phyloP scores from a whole-genome alignment of 2,113 vertebrate genomes.

The Eptesicus fuscus region DNA sequence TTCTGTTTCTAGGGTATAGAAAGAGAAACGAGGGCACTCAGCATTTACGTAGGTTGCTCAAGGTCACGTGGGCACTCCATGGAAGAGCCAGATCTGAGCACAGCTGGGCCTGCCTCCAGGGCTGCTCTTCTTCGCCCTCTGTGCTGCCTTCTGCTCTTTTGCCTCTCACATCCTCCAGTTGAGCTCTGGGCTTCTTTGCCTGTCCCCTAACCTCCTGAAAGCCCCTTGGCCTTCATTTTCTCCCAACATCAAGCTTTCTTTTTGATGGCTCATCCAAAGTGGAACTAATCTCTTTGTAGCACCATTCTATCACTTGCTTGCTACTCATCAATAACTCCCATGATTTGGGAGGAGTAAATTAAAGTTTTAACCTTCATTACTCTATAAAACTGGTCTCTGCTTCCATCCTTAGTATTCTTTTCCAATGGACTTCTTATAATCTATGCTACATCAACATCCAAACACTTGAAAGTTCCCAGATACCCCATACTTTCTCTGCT shows the following conservation, averaged over 20 bases:
- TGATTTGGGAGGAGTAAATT: neutral
- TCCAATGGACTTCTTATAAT: neutral
- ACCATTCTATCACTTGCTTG: neutral
- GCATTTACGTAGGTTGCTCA: neutral
- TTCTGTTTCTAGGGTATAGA: neutral
- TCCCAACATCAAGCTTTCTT: neutral
- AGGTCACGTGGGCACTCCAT: fast-evolving
- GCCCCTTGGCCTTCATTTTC: neutral
- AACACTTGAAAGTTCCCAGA: neutral
- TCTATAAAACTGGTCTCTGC: neutral
- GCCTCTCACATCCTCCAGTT: neutral
- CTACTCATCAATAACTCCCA: neutral
- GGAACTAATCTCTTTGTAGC: neutral
- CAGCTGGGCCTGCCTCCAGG: neutral
- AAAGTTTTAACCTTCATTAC: neutral
- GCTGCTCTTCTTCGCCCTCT: neutral
- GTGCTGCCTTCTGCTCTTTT: neutral
- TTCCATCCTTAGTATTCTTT: neutral
- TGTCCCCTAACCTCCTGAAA: neutral
- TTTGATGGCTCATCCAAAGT: neutral
- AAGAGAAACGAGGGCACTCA: neutral
- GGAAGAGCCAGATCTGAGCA: neutral
- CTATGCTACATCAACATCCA: neutral
- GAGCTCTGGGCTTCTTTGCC: neutral
- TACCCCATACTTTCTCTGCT: neutral